phyloP scores from a whole-genome alignment of 2,113 vertebrate species.

The Antechinus flavipes region DNA sequence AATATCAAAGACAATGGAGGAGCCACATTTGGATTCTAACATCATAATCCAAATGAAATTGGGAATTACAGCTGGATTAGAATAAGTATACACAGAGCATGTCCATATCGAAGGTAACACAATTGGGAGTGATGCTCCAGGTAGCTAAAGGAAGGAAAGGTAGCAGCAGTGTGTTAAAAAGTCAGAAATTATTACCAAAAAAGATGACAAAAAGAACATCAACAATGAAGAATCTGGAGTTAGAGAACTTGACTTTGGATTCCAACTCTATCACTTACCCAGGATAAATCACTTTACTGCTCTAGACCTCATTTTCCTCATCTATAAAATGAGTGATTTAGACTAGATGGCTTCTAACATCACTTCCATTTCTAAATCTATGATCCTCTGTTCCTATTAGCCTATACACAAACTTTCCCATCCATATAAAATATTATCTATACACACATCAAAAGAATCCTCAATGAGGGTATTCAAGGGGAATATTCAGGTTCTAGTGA shows the following conservation, averaged over 20 bases:
- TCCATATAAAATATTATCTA: background rate
- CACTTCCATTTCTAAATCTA: background rate
- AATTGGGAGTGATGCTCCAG: background rate
- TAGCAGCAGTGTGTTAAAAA: background rate
- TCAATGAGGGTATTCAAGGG: background rate
- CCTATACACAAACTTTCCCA: background rate
- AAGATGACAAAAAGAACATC: background rate
- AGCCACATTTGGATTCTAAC: background rate
- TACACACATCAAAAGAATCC: background rate
- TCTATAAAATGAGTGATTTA: background rate
- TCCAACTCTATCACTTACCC: background rate
- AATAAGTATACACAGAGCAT: background rate
- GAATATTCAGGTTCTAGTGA: background rate
- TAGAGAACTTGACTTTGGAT: background rate
- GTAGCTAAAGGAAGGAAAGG: background rate
- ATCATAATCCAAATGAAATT: background rate
- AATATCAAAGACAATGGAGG: no score
- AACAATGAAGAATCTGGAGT: background rate
- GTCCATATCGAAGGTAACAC: no score
- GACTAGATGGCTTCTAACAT: background rate
- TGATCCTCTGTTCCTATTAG: background rate
- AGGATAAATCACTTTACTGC: background rate
- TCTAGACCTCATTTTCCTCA: background rate
- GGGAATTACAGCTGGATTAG: background rate
- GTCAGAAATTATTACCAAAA: no score